A percentile compares a stretch with the other conserved stretches of the same genome.
These are phyloP conservation scores for Synanthedon formicaeformis DNA, from an alignment of 2,888 invertebrate species.

Conservation along the genomic window DNA sequence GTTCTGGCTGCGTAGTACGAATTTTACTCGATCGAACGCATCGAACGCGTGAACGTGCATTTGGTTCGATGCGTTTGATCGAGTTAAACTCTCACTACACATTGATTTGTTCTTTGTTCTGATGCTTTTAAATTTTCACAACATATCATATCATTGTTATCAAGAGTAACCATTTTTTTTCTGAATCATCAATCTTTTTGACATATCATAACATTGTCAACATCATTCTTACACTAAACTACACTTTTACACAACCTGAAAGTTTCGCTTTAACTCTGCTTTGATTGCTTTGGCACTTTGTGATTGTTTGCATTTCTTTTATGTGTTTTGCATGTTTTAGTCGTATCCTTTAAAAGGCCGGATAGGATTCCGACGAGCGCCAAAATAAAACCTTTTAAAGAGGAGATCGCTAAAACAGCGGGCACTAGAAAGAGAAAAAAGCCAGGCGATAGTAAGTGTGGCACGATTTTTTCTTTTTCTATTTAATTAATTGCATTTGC, in stretches of 20 bases:
- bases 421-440: constrained; percentile 80
- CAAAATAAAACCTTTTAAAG: constrained; percentile 34
- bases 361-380: constrained; percentile 45
- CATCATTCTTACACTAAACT: too few species aligned
- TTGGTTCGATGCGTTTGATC: too few species aligned
- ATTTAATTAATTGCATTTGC: background rate
- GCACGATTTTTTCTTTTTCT: constrained; percentile 10
- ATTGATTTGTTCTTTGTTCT: too few species aligned
- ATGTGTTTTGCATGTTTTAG: constrained; percentile 60
- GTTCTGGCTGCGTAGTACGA: too few species aligned
- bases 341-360: constrained; percentile 88
- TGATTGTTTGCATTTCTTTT: constrained; percentile 7
- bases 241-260: background rate
- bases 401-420: constrained; percentile 26
- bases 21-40: too few species aligned
- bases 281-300: constrained; percentile 4
- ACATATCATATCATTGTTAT: too few species aligned
- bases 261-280: background rate
- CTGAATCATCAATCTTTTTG: too few species aligned
- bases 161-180: too few species aligned
- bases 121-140: too few species aligned
- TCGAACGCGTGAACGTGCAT: too few species aligned
- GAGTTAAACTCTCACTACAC: too few species aligned
- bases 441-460: constrained; percentile 72
- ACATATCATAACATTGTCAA: too few species aligned